phyloP scores from a whole-genome alignment of 2,797 vertebrate species.

The Gambusia yucatana region DNA sequence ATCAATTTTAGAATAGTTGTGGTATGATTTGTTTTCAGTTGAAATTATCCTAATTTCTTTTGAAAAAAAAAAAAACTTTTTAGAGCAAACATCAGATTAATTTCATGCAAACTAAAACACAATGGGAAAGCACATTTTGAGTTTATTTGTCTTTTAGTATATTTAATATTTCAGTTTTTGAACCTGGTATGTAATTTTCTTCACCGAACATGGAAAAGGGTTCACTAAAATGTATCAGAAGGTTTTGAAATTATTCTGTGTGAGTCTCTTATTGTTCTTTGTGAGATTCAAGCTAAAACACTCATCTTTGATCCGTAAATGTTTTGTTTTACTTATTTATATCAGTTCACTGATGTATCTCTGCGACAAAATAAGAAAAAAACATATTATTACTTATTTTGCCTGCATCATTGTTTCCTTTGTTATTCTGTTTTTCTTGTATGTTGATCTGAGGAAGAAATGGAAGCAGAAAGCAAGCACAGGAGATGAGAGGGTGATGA shows the following conservation, averaged over 20 bases:
- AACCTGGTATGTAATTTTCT: background rate
- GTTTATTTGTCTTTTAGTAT: background rate
- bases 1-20: no score
- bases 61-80: background rate
- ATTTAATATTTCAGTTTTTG: background rate
- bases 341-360: background rate
- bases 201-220: background rate
- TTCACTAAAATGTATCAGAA: background rate
- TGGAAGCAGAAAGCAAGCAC: conserved; percentile 12
- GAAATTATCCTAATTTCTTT: background rate
- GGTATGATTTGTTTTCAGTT: background rate
- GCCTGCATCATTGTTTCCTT: background rate
- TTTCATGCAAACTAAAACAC: background rate
- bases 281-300: background rate
- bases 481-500: conserved; percentile 31
- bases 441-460: conserved; percentile 11
- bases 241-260: background rate
- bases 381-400: background rate
- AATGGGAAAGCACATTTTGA: background rate
- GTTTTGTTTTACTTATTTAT: background rate
- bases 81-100: background rate
- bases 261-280: background rate
- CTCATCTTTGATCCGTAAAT: background rate
- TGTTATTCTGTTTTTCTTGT: background rate
- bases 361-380: background rate